Conservation (phyloP, 1,140 invertebrate species). For the Callitettix versicolor region DNA sequence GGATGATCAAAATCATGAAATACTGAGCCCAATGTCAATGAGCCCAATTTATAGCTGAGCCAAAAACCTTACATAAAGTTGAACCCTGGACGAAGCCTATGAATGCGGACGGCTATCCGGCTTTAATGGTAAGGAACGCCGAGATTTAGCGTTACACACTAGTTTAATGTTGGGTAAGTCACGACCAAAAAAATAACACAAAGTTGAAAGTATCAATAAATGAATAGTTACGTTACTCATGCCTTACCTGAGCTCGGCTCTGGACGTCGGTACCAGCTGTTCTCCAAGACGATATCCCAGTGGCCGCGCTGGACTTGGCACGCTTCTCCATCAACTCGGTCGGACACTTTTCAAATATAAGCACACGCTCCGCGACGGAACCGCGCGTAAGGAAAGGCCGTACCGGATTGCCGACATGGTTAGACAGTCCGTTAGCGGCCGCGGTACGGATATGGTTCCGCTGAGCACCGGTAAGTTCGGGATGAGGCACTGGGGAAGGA, state of each 20-base stretch:
- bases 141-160: too few species aligned
- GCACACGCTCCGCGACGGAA: constrained; percentile 80
- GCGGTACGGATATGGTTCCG: neutral
- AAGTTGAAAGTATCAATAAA: too few species aligned
- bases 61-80: too few species aligned
- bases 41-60: too few species aligned
- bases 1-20: too few species aligned
- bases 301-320: constrained; percentile 40
- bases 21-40: too few species aligned
- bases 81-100: too few species aligned
- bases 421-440: neutral
- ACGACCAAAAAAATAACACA: too few species aligned
- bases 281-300: constrained; percentile 41
- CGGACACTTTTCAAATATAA: constrained; percentile 86
- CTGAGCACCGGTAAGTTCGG: neutral
- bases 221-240: constrained; percentile 5
- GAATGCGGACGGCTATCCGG: too few species aligned
- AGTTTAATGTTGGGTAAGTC: too few species aligned
- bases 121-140: too few species aligned
- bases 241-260: constrained; percentile 57
- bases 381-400: constrained; percentile 77
- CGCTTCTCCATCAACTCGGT: constrained; percentile 64
- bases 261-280: constrained; percentile 47
- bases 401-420: constrained; percentile 44
- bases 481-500: neutral